Evolutionary conservation across 2,888 invertebrate species (phyloP), one percentile per base, ranked within the genome.

Genomic region (Hirtodrosophila confusa): DNA sequence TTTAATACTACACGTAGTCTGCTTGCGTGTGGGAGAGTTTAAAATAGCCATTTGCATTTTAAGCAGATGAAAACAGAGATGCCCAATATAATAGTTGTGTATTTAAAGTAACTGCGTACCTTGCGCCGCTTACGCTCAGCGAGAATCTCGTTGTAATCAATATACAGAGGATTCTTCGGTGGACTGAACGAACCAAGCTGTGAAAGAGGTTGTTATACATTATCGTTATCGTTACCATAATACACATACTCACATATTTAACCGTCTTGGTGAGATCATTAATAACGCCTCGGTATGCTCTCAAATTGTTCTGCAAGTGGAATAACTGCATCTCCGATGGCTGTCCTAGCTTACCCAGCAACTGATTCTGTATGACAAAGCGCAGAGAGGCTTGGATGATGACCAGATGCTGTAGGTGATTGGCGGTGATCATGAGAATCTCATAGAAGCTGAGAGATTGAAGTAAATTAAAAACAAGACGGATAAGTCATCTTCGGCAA

Each of bases 171-270:
- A 70, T 87, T 89, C 27, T 77, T 85, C 2, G 73, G 47, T 10
- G 91, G 90, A 63, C 90, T 91, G 56, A 91, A 91, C 0, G 90
- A 84, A 8, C 86, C 78, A 40, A 91, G 78, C 91, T 91, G 56
- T 3, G 58, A 58, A 4, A 7, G 9, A 36, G 44, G 0, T 2
- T n/a, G 27, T 17, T 31, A 8, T 31, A 31, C 3, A 6, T 31
- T 31, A 31, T 8, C 7, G 8, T 9, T 31, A 31, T 6, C 7
- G 8, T 31, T 9, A 6, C 4, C 7, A 27, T 27, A 27, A 4
- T 8, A 5, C 8, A 39, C 17, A 4, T 47, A 23, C 88, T 76
- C 82, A 91, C 91, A 75, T 91, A 91, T 89, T 90, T 89, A 3
- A 88, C 80, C 3, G 89, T 90, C 43, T 75, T 80, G 47, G 78